Conservation (phyloP, 2,888 invertebrate genomes). For the Octonoba sinensis region DNA sequence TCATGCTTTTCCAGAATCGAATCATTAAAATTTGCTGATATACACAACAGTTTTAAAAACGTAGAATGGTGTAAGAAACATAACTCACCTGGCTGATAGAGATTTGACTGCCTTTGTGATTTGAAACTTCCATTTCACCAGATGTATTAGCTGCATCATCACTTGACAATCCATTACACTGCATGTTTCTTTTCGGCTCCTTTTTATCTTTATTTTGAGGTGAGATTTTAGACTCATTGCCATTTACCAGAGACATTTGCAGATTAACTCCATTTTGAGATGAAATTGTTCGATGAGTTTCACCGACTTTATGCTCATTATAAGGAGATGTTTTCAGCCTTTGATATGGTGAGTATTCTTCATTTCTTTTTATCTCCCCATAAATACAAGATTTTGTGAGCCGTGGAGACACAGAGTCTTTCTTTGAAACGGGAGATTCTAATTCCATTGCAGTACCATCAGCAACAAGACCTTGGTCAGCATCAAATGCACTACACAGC, state of each 20-base stretch:
- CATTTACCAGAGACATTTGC: constrained; percentile 35
- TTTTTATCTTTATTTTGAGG: constrained; percentile 20
- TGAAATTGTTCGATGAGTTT: constrained; percentile 6
- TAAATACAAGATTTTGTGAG: constrained; percentile 63
- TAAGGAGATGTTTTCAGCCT: constrained; percentile 9
- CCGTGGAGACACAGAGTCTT: constrained; percentile 23
- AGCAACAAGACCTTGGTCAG: constrained; percentile 51
- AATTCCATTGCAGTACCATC: constrained; percentile 73
- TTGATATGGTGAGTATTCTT: constrained; percentile 3
- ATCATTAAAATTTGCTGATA: too few relatives aligned
- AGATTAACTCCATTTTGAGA: constrained; percentile 39
- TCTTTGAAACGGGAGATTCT: constrained; percentile 70
- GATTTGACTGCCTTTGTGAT: constrained; percentile 77
- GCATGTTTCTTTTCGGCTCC: constrained; percentile 35
- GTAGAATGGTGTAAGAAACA: too few relatives aligned
- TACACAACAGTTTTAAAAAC: too few relatives aligned
- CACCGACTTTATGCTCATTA: constrained; percentile 20
- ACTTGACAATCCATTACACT: constrained; percentile 72
- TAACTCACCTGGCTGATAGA: constrained; percentile 79
- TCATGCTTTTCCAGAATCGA: too few relatives aligned
- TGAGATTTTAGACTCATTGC: constrained; percentile 27
- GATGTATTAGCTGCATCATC: constrained; percentile 75
- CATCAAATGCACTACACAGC: constrained; percentile 68
- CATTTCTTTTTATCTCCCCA: constrained; percentile 38
- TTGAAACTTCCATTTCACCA: constrained; percentile 69